Evolutionary conservation across 2,888 invertebrate genomes (phyloP).

Genomic region (Zygaena filipendulae): DNA sequence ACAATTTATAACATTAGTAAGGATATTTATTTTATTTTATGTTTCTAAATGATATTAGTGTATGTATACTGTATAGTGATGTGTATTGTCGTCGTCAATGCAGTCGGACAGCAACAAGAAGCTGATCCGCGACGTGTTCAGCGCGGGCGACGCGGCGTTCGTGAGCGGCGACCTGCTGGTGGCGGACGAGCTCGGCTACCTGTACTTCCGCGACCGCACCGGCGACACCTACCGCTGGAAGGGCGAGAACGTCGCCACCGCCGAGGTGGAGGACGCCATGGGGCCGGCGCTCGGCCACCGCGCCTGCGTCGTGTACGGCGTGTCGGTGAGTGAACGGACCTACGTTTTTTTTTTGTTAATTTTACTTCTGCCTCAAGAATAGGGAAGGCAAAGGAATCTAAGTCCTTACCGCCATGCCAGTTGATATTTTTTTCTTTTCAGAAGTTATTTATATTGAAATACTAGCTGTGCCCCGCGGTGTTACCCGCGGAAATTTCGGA

Average conservation of each 20-base stretch:
- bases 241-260: slow-evolving; percentile 97
- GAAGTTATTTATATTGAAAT: too few species aligned
- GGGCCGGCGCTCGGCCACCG: slow-evolving; percentile 79
- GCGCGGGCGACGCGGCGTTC: slow-evolving; percentile 89
- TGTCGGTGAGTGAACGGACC: slow-evolving; percentile 72
- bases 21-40: too few species aligned
- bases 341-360: background rate
- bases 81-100: too few species aligned
- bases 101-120: slow-evolving; percentile 86
- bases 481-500: too few species aligned
- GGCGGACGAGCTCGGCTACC: slow-evolving; percentile 92
- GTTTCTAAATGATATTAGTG: too few species aligned
- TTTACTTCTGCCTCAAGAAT: background rate
- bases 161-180: slow-evolving; percentile 91
- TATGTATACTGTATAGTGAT: too few species aligned
- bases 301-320: slow-evolving; percentile 91
- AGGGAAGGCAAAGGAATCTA: too few species aligned
- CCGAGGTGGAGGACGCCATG: slow-evolving; percentile 93
- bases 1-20: too few species aligned
- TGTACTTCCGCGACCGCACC: slow-evolving; percentile 92
- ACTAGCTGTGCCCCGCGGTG: too few species aligned
- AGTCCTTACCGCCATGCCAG: too few species aligned
- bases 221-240: slow-evolving; percentile 92
- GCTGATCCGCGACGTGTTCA: slow-evolving; percentile 83
- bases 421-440: too few species aligned